Conservation (phyloP, 2,797 vertebrate species). For the Anisognathus igniventris region DNA sequence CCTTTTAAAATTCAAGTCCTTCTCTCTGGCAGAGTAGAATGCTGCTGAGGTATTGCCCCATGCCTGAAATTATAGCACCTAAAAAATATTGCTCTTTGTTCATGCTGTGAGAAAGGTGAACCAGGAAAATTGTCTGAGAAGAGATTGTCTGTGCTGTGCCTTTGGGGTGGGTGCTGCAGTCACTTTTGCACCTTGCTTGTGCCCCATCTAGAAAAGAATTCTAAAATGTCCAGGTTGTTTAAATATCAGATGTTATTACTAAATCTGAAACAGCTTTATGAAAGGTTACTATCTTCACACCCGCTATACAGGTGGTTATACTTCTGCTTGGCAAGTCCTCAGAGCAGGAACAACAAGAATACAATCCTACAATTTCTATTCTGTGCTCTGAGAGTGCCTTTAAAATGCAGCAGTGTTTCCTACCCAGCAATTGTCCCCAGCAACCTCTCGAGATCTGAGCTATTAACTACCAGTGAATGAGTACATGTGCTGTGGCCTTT, state of each 20-base stretch:
- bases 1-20: constrained; percentile 11
- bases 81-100: not conserved
- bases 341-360: not conserved
- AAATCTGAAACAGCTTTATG: not conserved
- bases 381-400: not conserved
- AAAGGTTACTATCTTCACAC: not conserved
- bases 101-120: not conserved
- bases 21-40: not conserved
- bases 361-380: not conserved
- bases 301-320: not conserved
- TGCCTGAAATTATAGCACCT: not conserved
- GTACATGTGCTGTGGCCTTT: not conserved
- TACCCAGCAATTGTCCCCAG: constrained; percentile 21
- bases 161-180: not conserved
- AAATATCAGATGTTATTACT: not conserved
- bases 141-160: not conserved
- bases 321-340: not conserved
- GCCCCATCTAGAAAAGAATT: not conserved
- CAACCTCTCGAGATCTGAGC: constrained; percentile 14
- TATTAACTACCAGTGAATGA: constrained; percentile 46
- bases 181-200: not conserved
- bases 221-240: not conserved
- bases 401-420: not conserved
- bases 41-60: not conserved
- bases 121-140: not conserved